Evolutionary conservation across 2,888 invertebrate genomes (phyloP), one percentile per base, ranked within the genome.

Genomic region (Rosalia funebris): DNA sequence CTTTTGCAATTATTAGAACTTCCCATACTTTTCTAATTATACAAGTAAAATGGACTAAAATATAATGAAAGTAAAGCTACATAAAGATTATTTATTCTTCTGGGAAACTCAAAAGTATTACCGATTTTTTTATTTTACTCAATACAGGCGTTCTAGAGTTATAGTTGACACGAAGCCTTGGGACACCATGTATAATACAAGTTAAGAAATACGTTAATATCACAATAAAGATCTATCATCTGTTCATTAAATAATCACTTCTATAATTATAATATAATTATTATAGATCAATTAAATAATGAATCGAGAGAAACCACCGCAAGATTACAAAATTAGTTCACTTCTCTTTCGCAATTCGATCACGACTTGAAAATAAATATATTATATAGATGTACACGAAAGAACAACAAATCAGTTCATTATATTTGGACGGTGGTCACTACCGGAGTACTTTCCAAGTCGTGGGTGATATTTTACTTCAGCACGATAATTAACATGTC

Each of bases 381-480:
- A 50, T 50, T 36, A 41, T 41, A 32, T 11, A 52, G 34, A 11
- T 34, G 34, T n/a, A 34, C 34, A 34, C 34, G 10, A 34, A n/a
- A 34, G 10, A 41, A 52, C 36, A 37, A 37, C 52, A 52, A 52
- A 52, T 19, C 41, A 39, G 52, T 41, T 52, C 52, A 41, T 52
- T 52, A 11, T 19, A 41, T 52, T 52, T 52, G 32, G 41, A 52
- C 50, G 15, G n/a, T n/a, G n/a, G n/a, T 25, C 25, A 25, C 10
- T 11, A 11, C 41, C 39, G 52, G 52, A 41, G 19, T 52, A 67
- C 68, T 68, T 68, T 69, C 66, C 63, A 71, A 73, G 62, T 73
- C 72, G 73, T 73, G 73, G 73, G 73, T 71, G 73, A 73, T 73
- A 72, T 71, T 71, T 72, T 66, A 67, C 69, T 71, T 71, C 69